These are phyloP conservation scores for Chrysomela aeneicollis DNA, from an alignment of 2,888 invertebrate species.

Conservation along the genomic window DNA sequence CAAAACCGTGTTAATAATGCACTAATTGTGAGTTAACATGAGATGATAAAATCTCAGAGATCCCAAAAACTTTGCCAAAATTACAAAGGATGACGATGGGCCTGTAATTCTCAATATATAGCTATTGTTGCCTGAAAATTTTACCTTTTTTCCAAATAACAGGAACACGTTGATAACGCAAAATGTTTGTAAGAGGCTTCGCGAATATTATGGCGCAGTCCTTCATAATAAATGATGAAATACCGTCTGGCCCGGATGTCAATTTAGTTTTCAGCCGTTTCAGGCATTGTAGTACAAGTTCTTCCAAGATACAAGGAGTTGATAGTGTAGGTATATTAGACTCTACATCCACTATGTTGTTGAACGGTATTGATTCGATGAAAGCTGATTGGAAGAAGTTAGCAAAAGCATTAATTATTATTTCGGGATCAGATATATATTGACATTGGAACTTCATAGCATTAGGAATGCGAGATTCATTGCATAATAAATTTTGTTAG, in stretches of 20 bases:
- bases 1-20: constrained; percentile 18
- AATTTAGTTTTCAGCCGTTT: constrained; percentile 16
- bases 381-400: constrained; percentile 18
- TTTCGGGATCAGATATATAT: not conserved
- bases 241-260: constrained; percentile 16
- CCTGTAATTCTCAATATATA: constrained; percentile 12
- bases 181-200: constrained; percentile 14
- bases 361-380: constrained; percentile 8
- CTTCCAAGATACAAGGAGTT: not conserved
- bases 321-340: not conserved
- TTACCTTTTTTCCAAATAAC: constrained; percentile 16
- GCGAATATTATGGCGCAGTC: constrained; percentile 25
- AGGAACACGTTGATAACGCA: constrained; percentile 13
- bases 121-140: constrained; percentile 17
- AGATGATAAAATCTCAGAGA: not conserved
- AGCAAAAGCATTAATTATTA: constrained; percentile 12
- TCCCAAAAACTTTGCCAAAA: constrained; percentile 17
- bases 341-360: constrained; percentile 1
- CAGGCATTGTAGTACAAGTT: not conserved
- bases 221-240: constrained; percentile 19
- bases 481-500: constrained; percentile 5
- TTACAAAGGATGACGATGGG: constrained; percentile 20
- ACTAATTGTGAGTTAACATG: constrained; percentile 4
- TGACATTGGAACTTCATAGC: constrained; percentile 3
- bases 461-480: constrained; percentile 9